Evolutionary conservation across 2,888 invertebrate species (phyloP), one percentile per base, ranked within the genome.

Genomic region (Pyrrhosoma nymphula): DNA sequence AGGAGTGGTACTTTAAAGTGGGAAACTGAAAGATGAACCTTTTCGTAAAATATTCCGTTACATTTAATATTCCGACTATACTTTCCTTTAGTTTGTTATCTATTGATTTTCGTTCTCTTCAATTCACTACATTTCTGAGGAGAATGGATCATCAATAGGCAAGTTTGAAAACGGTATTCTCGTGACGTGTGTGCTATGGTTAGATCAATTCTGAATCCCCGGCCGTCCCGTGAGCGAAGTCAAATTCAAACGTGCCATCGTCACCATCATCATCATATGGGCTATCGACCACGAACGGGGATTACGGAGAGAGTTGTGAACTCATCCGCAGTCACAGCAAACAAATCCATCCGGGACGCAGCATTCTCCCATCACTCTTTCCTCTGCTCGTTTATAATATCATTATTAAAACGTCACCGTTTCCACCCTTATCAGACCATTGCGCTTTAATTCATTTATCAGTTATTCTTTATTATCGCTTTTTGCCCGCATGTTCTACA

Each of bases 401-500:
- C 82, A 35, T 82, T 30, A 82, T 82, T 82, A 82, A 82, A 82
- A 82, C 82, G 82, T 82, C 82, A 35, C 82, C 4, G 82, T 18
- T 35, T 18, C 82, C 35, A 16, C 82, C 82, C 14, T 30, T 82
- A 35, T 82, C 82, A 82, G 82, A 35, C 23, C 69, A 69, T 35
- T 35, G 16, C 30, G 18, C 30, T 35, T 82, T 82, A 82, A 82
- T 82, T 82, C 82, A 82, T 82, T 82, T 14, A 82, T 35, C 35
- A 12, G n/a, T 16, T 35, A 35, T 82, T 47, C 8, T 82, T 82
- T 82, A 82, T 82, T 18, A 82, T 82, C 82, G n/a, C 12, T 35
- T 82, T 82, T 82, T 35, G 30, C 35, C n/a, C 82, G 35, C 82
- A 69, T 23, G 16, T 14, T 82, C 35, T 35, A 16, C 35, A 35